These are phyloP conservation scores for Thoracochromis brauschi DNA, from an alignment of 2,113 vertebrate species.

Conservation along the genomic window DNA sequence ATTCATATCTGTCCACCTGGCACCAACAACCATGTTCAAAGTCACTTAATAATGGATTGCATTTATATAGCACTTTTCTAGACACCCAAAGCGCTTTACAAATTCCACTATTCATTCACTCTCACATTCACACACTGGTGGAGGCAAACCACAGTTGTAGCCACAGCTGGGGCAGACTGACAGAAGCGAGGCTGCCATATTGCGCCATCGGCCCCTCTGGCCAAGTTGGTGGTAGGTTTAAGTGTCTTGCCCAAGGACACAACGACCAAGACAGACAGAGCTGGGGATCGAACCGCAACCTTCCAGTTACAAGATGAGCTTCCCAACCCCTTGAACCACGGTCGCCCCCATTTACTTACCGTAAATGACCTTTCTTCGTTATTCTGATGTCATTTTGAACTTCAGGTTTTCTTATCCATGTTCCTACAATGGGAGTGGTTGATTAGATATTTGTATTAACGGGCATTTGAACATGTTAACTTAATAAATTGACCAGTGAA, in stretches of 20 bases:
- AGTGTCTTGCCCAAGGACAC: background rate
- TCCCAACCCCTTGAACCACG: fast-evolving
- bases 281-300: background rate
- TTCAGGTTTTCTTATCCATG: background rate
- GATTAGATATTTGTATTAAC: background rate
- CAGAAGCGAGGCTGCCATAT: fast-evolving
- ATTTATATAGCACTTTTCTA: background rate
- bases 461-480: fast-evolving
- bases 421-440: background rate
- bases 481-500: background rate
- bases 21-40: background rate
- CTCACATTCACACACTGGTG: background rate
- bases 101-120: background rate
- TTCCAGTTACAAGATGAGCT: background rate
- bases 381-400: background rate
- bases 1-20: background rate
- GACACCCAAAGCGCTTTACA: background rate
- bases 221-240: background rate
- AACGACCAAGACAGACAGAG: background rate
- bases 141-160: background rate
- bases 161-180: background rate
- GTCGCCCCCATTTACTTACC: background rate
- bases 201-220: background rate
- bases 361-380: background rate
- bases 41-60: background rate